Base-by-base conservation (phyloP, 1,140 invertebrate species). In the Drosophila parabipectinata region DNA sequence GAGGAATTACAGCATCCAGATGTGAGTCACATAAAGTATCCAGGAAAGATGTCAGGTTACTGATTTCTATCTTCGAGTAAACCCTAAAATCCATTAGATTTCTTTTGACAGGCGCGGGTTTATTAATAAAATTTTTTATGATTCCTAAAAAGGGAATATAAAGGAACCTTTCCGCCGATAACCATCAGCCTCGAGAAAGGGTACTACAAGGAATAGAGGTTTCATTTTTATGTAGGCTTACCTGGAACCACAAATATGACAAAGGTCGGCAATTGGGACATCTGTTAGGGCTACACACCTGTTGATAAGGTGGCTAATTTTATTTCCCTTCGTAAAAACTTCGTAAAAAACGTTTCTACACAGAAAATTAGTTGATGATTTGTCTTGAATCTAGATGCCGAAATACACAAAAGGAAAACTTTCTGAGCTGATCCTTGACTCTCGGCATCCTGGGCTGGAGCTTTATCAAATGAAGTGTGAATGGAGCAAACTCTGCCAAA, bases 111-210 rank as follows among this genome's bases (percentile, higher is more conserved):
- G 81, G 32, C 68, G 39, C 56, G 57, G 45, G 81, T 77, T 85
- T 85, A 85, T 85, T 85, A 85, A 85, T 84, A 85, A 80, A 85
- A 63, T 47, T 77, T 80, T 81, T 85, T 74, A 85, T 80, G 58
- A 72, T 74, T 73, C 60, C 41, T 54, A 52, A 67, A 71, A 72
- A 52, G 66, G 56, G 34, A 79, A 56, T 39, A 59, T 53, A 69
- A 62, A 60, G 48, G 62, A 54, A 55, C 72, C 34, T 55, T 47
- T 30, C 44, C 60, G 14, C 1, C 28, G 81, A 85, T 85, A 85
- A 77, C 32, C 73, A 85, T 85, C 81, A 41, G 45, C 26, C 24
- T 24, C 44, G 63, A 54, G 78, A 60, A 73, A 62, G 77, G 62
- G 77, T 77, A 72, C 51, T 79, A 85, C 83, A 77, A 71, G 74